phyloP scores from a whole-genome alignment of 2,888 invertebrate species.

The Germaria angustata region DNA sequence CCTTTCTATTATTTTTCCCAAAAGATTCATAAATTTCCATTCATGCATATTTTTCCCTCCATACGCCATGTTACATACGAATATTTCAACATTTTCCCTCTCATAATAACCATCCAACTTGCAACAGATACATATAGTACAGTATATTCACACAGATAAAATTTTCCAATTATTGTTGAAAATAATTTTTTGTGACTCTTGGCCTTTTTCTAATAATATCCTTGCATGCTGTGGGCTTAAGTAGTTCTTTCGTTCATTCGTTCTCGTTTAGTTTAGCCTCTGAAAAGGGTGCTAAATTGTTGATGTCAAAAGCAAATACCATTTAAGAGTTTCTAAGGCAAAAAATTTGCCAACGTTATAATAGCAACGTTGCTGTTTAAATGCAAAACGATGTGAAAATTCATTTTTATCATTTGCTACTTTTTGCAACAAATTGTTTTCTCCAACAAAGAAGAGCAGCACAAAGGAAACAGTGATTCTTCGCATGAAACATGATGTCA shows the following conservation, averaged over 20 bases:
- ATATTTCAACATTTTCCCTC: background rate
- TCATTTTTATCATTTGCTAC: constrained; percentile 23
- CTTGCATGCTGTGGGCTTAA: constrained; percentile 11
- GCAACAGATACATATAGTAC: background rate
- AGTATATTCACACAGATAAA: background rate
- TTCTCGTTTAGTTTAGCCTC: background rate
- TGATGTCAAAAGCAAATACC: constrained; percentile 53
- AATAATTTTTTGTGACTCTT: constrained; percentile 24
- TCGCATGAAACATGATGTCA: background rate
- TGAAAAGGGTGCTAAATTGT: constrained; percentile 42
- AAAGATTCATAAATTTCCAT: background rate
- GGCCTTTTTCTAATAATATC: constrained; percentile 14
- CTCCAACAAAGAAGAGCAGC: background rate
- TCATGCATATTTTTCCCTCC: background rate
- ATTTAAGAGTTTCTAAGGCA: constrained; percentile 45
- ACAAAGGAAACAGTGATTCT: background rate
- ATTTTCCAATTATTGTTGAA: constrained; percentile 16
- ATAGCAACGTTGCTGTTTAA: constrained; percentile 11
- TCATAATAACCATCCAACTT: background rate
- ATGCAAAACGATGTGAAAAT: constrained; percentile 31
- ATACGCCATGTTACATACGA: background rate
- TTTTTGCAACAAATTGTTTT: background rate
- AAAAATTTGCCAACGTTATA: constrained; percentile 7
- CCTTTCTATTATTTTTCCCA: background rate
- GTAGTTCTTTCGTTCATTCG: background rate